Evolutionary conservation across 2,113 vertebrate species (phyloP).

Genomic region (Telmatochromis brichardi): DNA sequence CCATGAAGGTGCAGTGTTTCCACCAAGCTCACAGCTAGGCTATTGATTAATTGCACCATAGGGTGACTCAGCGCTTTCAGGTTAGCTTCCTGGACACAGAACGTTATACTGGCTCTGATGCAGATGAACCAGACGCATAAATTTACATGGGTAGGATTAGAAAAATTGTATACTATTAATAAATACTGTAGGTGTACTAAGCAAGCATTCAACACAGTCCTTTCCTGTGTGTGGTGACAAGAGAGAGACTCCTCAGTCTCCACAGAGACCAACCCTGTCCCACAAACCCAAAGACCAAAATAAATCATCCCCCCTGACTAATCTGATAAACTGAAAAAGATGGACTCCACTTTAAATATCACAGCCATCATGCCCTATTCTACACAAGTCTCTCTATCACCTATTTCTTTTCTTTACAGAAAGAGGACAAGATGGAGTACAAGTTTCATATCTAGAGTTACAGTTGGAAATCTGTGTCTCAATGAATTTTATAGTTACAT

Average conservation of each 20-base stretch:
- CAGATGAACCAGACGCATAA: not conserved
- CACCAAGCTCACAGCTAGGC: not conserved
- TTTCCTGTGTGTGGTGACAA: not conserved
- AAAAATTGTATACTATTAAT: not conserved
- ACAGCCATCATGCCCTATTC: not conserved
- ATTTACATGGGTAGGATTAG: not conserved
- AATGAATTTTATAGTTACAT: not conserved
- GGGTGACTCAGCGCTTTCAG: slow-evolving; percentile 31
- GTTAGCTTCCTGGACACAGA: not conserved
- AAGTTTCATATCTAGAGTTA: not conserved
- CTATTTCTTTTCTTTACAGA: not conserved
- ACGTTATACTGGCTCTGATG: not conserved
- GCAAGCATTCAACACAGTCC: not conserved
- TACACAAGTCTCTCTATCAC: not conserved
- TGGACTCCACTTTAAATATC: not conserved
- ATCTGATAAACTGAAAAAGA: not conserved
- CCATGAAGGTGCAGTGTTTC: not conserved
- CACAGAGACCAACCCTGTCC: slow-evolving; percentile 25
- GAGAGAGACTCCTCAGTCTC: not conserved
- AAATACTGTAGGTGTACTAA: not conserved
- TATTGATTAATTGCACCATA: slow-evolving; percentile 24
- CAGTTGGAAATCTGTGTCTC: not conserved
- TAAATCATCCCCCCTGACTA: not conserved
- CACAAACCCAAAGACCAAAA: slow-evolving; percentile 27
- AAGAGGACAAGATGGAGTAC: not conserved